Percentiles rank a stretch among this genome's conserved stretches.
Evolutionary conservation across 1,140 invertebrate species (phyloP).

Genomic region (Drosophila nigrodunni): DNA sequence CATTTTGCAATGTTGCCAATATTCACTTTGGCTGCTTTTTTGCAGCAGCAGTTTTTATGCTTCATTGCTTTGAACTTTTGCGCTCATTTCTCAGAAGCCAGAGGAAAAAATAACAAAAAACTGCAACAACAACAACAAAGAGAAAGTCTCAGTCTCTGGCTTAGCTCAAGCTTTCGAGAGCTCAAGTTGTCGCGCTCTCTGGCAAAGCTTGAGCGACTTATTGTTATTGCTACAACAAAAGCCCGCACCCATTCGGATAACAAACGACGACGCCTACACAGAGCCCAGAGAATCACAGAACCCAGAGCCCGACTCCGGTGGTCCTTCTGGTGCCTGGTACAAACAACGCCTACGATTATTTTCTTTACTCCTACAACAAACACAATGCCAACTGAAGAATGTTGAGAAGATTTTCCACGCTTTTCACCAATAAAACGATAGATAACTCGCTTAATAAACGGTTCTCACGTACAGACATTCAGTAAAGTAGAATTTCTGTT

Average conservation of each 20-base stretch:
- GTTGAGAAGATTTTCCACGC: conserved; percentile 53
- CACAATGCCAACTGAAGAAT: conserved; percentile 24
- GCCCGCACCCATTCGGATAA: conserved; percentile 36
- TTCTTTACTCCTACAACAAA: background rate
- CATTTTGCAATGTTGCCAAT: conserved; percentile 56
- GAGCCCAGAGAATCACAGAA: background rate
- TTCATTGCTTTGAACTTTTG: conserved; percentile 81
- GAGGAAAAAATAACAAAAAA: conserved; percentile 3
- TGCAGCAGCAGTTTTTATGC: conserved; percentile 59
- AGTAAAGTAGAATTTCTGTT: conserved; percentile 3
- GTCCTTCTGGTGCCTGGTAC: conserved; percentile 22
- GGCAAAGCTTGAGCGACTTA: conserved; percentile 33
- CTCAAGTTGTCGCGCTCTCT: conserved; percentile 26
- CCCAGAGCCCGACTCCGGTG: conserved; percentile 31
- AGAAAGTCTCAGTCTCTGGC: conserved; percentile 55
- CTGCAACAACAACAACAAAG: conserved; percentile 64
- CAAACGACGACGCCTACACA: conserved; percentile 32
- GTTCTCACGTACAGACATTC: conserved; percentile 61
- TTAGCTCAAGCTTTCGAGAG: conserved; percentile 44
- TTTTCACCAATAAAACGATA: conserved; percentile 70
- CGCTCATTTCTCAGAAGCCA: conserved; percentile 55
- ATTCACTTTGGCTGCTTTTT: conserved; percentile 52
- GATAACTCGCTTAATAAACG: conserved; percentile 70
- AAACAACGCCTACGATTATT: conserved; percentile 44
- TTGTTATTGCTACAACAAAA: conserved; percentile 43